Percentiles rank a stretch among this genome's conserved stretches.
Evolutionary conservation across 2,113 vertebrate species (phyloP).

Genomic region (Pomatorhinus ruficollis): DNA sequence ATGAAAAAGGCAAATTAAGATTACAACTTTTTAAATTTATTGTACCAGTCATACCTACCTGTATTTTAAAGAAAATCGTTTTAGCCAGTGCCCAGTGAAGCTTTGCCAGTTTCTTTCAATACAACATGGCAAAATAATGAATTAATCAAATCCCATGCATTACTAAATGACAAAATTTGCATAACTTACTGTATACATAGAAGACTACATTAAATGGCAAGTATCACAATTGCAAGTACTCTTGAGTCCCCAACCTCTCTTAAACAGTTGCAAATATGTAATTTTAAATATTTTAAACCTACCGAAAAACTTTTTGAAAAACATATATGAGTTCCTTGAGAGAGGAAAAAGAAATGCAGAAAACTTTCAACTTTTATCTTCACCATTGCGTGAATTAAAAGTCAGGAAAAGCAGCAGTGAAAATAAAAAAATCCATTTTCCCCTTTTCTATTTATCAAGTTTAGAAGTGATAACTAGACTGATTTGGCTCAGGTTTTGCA

Average conservation of each 20-base stretch:
- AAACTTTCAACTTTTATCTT: neutral
- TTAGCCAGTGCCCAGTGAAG: neutral
- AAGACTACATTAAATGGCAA: neutral
- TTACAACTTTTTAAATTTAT: neutral
- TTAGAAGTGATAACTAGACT: neutral
- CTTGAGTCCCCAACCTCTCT: neutral
- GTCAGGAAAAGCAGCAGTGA: neutral
- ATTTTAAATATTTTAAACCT: neutral
- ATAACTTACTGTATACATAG: neutral
- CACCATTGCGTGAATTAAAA: neutral
- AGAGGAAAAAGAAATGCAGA: neutral
- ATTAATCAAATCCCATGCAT: neutral
- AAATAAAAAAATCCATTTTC: neutral
- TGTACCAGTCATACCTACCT: neutral
- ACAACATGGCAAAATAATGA: neutral
- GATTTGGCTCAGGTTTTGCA: neutral
- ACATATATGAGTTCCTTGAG: neutral
- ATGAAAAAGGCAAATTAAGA: neutral
- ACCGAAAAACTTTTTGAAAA: neutral
- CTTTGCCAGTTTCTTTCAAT: neutral
- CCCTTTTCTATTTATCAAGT: neutral
- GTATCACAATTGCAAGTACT: neutral
- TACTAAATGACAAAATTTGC: neutral
- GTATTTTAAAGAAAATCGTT: neutral
- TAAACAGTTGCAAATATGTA: neutral